Base-by-base conservation (phyloP, 2,113 vertebrate genomes). In the Camelus dromedarius region DNA sequence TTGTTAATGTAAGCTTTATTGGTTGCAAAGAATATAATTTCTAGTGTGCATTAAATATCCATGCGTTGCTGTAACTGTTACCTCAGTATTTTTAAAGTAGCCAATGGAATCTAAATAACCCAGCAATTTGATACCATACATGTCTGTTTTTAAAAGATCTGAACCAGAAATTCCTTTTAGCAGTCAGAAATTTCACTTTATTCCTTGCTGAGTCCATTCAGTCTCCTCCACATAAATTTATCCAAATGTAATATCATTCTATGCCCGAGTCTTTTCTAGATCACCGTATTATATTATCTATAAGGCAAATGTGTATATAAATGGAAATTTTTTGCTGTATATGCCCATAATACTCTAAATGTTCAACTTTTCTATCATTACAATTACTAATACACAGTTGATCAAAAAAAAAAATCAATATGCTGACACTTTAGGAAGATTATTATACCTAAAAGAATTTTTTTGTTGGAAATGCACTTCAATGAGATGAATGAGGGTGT, bases 211-310 rank as follows among this genome's bases (percentile, higher is more conserved):
- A 84, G 14, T 83, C 58, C 30, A 54, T 79, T 89, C 26, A 42
- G 73, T 19, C 48, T 56, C 35, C 20, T 30, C 50, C 13, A 60
- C 86, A 67, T 82, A 82, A 79, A 86, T 83, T 42, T 82, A 79
- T 80, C 67, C 56, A 92, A 92, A 66, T 96, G 42, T 28, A 56
- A n/a, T 56, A 85, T 12, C 48, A 84, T 66, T 97, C 58, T 82
- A 48, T 67, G 50, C 50, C 79, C 77, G 1, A 73, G 24, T 89
- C 64, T 81, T 91, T 94, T 75, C n/a, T 67, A 94, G 35, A 28
- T 75, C 38, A 79, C 62, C 42, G 69, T 81, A 54, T 70, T 81
- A 35, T 89, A 69, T 64, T 64, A 76, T 52, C 32, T 58, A 22
- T 7, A 92, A 90, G 8, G 81, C 6, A 89, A 86, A 52, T 93